Evolutionary conservation across 2,888 invertebrate species (phyloP), one percentile per base, ranked within the genome.

Genomic region (Suillia variegata): DNA sequence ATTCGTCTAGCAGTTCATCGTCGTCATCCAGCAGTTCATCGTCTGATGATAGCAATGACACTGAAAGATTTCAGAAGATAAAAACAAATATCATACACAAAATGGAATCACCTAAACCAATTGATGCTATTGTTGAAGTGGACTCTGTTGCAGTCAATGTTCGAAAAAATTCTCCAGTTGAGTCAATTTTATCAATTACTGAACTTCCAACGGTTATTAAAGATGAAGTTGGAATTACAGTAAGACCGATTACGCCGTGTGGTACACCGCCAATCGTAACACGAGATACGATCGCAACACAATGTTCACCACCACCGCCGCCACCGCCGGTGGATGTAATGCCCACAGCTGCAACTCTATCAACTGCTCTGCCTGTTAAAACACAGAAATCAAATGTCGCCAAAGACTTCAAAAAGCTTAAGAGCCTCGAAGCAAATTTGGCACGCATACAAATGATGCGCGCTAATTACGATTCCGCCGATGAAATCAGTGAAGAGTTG

Each of bases 381-480:
- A 18, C 64, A 3, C 63, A 62, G n/a, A 64, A 66, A 48, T 56
- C 66, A 5, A 72, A 72, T 57, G 78, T 78, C 2, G 77, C 77
- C 47, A 76, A 68, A 48, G 80, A 80, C 56, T 70, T 80, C 59
- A 78, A 78, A 24, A 78, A 78, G 54, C 69, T 80, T 0, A 78
- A 79, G 55, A 78, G 69, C 26, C 65, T 80, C 0, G 80, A 80
- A 45, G 79, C 77, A 18, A 79, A 80, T 59, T 63, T 80, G 12
- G 71, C 77, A 1, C 76, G 80, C 51, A 80, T 80, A 57, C 80
- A 80, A 63, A 77, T 74, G 74, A 80, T 80, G 80, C 73, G 80
- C 1, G 76, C 78, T 8, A 80, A 77, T 54, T 80, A 77, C 52
- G 80, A 80, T 60, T 74, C 80, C 0, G 78, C 75, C 1, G 80